Base-by-base conservation (phyloP, 2,888 invertebrate species). In the Melipona bicolor region DNA sequence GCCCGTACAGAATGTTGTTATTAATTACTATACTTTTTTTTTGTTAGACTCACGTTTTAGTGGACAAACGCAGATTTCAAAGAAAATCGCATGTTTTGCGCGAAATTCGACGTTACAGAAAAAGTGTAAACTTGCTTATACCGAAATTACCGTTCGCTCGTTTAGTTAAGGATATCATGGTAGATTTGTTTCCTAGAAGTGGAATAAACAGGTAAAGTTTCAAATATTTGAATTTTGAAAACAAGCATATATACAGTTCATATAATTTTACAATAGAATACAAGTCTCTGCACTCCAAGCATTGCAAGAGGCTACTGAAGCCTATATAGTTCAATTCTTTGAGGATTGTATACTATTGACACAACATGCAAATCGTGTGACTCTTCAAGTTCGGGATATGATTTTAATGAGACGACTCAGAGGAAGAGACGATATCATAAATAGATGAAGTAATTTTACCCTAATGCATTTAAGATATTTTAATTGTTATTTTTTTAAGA, bases 251-350 rank as follows among this genome's bases (percentile, higher is more conserved):
- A 27, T 19, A 27, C 11, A 36, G 17, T 24, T 32, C 21, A 21
- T 69, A 11, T 72, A 11, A n/a, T 11, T 69, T 32, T 54, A 17
- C 64, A 3, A 43, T 65, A 94, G 93, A 79, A 93, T 96, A 59
- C 95, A 95, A 75, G 2, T 69, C 0, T 62, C 87, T 1, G 95
- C 96, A 0, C 73, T 96, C 21, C 90, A 93, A 83, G 95, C 95
- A 0, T 79, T 96, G 49, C 96, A 96, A 88, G 95, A 95, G 84
- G 92, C 96, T 2, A 77, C 94, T 0, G 96, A 96, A 91, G 93
- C 95, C 84, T 96, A 95, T 84, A 17, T 96, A 4, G 94, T 94
- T 0, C 95, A 95, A 85, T 93, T 95, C 24, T 95, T 96, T 61
- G 94, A 95, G 81, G 96, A 96, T 88, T 92, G 95, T 0, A 91